Evolutionary conservation across 1,140 invertebrate species (phyloP).

Genomic region (Orchestia grillus): DNA sequence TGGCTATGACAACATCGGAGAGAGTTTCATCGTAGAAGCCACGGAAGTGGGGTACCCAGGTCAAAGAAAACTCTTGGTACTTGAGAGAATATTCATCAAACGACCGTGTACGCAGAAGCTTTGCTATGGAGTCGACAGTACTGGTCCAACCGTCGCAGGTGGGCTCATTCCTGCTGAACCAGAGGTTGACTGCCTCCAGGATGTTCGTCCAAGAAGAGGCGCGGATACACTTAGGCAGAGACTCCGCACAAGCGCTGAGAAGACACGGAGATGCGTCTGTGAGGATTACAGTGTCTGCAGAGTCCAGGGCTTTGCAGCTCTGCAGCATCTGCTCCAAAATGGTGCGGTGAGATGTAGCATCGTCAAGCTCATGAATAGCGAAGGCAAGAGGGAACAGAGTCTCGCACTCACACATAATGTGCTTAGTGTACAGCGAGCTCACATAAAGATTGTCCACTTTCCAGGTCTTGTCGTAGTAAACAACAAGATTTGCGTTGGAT

Average conservation of each 20-base stretch:
- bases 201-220: constrained; percentile 44
- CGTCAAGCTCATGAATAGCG: constrained; percentile 43
- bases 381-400: constrained; percentile 30
- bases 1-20: constrained; percentile 32
- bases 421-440: constrained; percentile 23
- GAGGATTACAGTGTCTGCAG: constrained; percentile 37
- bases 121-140: constrained; percentile 20
- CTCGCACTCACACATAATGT: constrained; percentile 49
- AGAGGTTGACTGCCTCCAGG: constrained; percentile 27
- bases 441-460: constrained; percentile 27
- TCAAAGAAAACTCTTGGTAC: constrained; percentile 4
- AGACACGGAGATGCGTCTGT: constrained; percentile 30
- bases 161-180: constrained; percentile 45
- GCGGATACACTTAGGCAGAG: constrained; percentile 34
- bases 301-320: constrained; percentile 43
- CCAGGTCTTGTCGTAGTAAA: constrained; percentile 43
- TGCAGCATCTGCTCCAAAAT: constrained; percentile 27
- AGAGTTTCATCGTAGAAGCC: constrained; percentile 47
- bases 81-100: constrained; percentile 40
- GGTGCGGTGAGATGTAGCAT: constrained; percentile 14
- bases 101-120: constrained; percentile 4
- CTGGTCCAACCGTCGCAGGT: background rate
- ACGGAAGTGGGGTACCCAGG: constrained; percentile 4
- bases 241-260: constrained; percentile 10
- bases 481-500: constrained; percentile 48